A percentile compares a stretch with the other conserved stretches of the same genome.
Evolutionary conservation across 2,888 invertebrate species (phyloP).

Genomic region (Epistrophella euchroma): DNA sequence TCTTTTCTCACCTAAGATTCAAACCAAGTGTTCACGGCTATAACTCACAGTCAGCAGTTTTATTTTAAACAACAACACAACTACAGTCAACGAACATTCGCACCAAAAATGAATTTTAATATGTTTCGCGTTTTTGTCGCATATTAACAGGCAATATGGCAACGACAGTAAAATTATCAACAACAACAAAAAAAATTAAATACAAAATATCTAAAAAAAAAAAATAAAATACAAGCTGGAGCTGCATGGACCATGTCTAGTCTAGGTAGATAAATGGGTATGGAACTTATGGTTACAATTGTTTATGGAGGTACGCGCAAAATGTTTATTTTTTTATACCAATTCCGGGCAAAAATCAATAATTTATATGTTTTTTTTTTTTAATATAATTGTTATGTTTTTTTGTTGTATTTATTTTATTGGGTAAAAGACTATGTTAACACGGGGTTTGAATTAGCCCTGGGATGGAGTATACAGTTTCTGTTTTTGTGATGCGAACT

Average conservation of each 20-base stretch:
- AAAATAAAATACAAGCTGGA: conserved; percentile 18
- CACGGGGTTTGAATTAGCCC: conserved; percentile 33
- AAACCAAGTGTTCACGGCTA: conserved; percentile 28
- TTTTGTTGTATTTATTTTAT: conserved; percentile 14
- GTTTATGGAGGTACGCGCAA: conserved; percentile 58
- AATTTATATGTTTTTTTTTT: conserved; percentile 39
- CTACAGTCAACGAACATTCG: conserved; percentile 34
- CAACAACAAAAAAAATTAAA: conserved; percentile 25
- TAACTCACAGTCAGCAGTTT: conserved; percentile 27
- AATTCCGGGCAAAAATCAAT: conserved; percentile 69
- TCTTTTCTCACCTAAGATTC: conserved; percentile 68
- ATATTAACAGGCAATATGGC: conserved; percentile 71
- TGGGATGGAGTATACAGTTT: conserved; percentile 25
- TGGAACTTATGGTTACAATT: conserved; percentile 67
- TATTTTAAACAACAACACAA: neutral
- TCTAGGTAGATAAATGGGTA: conserved; percentile 54
- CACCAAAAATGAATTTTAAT: conserved; percentile 65
- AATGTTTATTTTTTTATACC: conserved; percentile 39
- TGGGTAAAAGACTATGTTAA: conserved; percentile 51
- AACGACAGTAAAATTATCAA: conserved; percentile 73
- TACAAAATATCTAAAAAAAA: conserved; percentile 21
- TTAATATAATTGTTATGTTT: conserved; percentile 21
- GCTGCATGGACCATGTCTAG: conserved; percentile 57
- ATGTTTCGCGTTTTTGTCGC: conserved; percentile 55
- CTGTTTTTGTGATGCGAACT: conserved; percentile 21